Evolutionary conservation across 2,888 invertebrate species (phyloP), one percentile per base, ranked within the genome.

Genomic region (Diadromus collaris): DNA sequence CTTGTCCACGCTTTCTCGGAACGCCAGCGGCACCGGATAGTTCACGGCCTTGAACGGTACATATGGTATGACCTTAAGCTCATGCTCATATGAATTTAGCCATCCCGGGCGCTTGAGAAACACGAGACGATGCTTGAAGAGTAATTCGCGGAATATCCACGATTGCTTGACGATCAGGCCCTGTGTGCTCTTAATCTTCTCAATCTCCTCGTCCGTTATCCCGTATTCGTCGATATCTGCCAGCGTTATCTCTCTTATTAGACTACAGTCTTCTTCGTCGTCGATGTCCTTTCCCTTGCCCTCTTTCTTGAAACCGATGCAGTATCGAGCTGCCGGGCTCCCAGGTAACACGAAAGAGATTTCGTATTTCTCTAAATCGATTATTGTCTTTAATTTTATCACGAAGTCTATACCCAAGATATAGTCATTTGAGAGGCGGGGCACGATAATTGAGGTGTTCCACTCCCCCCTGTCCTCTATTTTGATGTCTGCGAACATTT

Each of bases 71-170:
- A n/a, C 46, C 13, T 46, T 46, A 4, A 46, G 13, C 13, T n/a
- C n/a, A 13, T 46, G 46, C n/a, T 5, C n/a, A 13, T 46, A 46
- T 4, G 46, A 46, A 13, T 46, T 46, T 5, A 46, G n/a, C 46
- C 46, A 46, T 4, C 46, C 46, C 27, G 63, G 34, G 24, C 63
- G 1, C 7, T 64, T 64, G 2, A 46, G 13, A 29, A 64, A 64
- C 6, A 24, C 61, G 2, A 16, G 9, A 9, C 61, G 24, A 19
- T 61, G 41, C 27, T 61, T 41, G 1, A 10, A 1, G 16, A 61
- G 5, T 1, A 61, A 7, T 10, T 13, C 21, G 5, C 16, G 9
- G 9, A 61, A 61, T 3, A 16, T 41, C 2, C 5, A 24, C 2
- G 21, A 6, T 13, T 61, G 19, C n/a, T n/a, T 41, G 24, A 38